Evolutionary conservation across 2,888 invertebrate genomes (phyloP).

Genomic region (Imbricaverruca yamaguchii): DNA sequence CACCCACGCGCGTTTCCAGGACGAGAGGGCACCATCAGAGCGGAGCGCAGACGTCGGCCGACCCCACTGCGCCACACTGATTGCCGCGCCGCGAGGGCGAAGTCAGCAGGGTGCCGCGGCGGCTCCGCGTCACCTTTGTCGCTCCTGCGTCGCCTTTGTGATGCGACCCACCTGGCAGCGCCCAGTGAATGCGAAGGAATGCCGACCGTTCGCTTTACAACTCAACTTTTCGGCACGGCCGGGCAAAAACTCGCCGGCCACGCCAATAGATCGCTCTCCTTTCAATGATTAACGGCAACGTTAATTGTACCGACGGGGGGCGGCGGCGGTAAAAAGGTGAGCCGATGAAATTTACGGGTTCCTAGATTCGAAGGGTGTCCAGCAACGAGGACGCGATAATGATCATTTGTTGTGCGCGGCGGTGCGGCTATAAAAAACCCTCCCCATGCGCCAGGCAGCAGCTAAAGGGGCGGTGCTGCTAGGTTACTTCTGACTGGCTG

Average conservation of each 20-base stretch:
- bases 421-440: background rate
- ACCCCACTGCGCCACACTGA: background rate
- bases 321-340: background rate
- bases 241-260: background rate
- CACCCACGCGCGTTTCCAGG: too few species aligned
- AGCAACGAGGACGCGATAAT: background rate
- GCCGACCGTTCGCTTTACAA: background rate
- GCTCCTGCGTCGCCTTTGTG: background rate
- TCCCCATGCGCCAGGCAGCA: too few species aligned
- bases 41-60: background rate
- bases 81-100: background rate
- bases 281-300: slow-evolving; percentile 14
- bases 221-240: background rate
- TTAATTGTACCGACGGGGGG: slow-evolving; percentile 3
- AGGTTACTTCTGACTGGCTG: too few species aligned
- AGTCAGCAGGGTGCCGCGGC: background rate
- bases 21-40: too few species aligned
- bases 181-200: background rate
- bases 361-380: background rate
- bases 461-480: too few species aligned
- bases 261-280: background rate
- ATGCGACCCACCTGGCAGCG: background rate
- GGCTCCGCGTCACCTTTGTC: background rate
- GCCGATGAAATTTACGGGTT: background rate
- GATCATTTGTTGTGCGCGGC: slow-evolving; percentile 11